Evolutionary conservation across 1,140 invertebrate species (phyloP).

Genomic region (Euglossa dilemma): DNA sequence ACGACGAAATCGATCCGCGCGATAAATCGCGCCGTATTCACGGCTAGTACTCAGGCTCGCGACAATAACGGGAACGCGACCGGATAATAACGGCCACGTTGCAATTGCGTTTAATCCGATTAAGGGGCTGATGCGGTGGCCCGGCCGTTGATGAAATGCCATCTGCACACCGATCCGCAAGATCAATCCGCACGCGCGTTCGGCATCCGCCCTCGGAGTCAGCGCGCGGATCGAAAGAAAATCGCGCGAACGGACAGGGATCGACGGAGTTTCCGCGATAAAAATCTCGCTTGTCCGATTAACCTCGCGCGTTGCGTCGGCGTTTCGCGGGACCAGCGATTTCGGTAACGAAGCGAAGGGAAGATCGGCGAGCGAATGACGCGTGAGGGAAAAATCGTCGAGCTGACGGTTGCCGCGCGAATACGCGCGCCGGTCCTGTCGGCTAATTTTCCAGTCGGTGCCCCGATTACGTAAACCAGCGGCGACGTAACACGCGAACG

Average conservation of each 20-base stretch:
- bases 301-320: no score
- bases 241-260: no score
- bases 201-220: background rate
- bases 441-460: constrained; percentile 48
- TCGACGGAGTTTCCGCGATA: no score
- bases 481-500: constrained; percentile 39
- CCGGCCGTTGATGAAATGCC: constrained; percentile 20
- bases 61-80: constrained; percentile 29
- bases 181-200: background rate
- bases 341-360: background rate
- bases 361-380: background rate
- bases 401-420: background rate
- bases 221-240: no score
- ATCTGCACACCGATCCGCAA: background rate
- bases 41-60: background rate
- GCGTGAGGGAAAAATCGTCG: constrained; percentile 12
- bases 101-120: constrained; percentile 45
- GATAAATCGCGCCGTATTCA: constrained; percentile 30
- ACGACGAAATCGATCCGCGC: constrained; percentile 35
- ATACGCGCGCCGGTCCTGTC: constrained; percentile 31
- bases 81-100: constrained; percentile 40
- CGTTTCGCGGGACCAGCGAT: background rate
- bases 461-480: constrained; percentile 40
- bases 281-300: background rate
- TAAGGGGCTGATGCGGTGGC: constrained; percentile 19